Percentiles rank a stretch among this genome's conserved stretches.
Conservation (phyloP, 2,797 vertebrate species). For the Pipistrellus pygmaeus region DNA sequence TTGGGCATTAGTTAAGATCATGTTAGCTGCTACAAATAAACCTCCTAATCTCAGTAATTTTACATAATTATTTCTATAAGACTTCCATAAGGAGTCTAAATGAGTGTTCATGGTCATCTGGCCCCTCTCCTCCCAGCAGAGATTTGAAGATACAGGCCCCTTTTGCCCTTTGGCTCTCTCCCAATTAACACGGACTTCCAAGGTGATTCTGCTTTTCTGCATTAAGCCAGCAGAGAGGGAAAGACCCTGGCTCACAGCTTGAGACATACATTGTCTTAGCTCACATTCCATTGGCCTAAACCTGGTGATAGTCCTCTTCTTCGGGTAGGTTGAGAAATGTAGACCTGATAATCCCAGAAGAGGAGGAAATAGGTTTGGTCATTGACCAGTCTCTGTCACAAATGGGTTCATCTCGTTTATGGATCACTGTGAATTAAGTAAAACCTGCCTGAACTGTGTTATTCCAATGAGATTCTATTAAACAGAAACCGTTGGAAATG, state of each 20-base stretch:
- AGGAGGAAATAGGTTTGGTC: neutral
- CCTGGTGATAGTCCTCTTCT: neutral
- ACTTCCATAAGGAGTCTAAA: neutral
- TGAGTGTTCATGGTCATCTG: neutral
- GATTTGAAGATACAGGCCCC: neutral
- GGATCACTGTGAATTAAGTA: neutral
- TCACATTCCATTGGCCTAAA: neutral
- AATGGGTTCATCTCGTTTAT: neutral
- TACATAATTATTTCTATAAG: neutral
- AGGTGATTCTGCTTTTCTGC: neutral
- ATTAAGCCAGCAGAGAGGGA: neutral
- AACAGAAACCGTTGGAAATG: neutral
- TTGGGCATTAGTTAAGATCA: neutral
- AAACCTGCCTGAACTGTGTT: neutral
- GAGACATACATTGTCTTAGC: too few species aligned
- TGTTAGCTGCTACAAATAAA: neutral
- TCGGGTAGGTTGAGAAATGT: neutral
- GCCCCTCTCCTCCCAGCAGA: neutral
- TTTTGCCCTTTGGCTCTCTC: neutral
- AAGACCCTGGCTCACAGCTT: neutral
- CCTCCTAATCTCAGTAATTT: neutral
- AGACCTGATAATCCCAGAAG: neutral
- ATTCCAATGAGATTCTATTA: neutral
- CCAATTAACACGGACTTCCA: neutral
- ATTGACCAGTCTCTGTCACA: neutral